Percentiles rank a stretch among this genome's conserved stretches.
Evolutionary conservation across 2,113 vertebrate species (phyloP).

Genomic region (Xenopus laevis): DNA sequence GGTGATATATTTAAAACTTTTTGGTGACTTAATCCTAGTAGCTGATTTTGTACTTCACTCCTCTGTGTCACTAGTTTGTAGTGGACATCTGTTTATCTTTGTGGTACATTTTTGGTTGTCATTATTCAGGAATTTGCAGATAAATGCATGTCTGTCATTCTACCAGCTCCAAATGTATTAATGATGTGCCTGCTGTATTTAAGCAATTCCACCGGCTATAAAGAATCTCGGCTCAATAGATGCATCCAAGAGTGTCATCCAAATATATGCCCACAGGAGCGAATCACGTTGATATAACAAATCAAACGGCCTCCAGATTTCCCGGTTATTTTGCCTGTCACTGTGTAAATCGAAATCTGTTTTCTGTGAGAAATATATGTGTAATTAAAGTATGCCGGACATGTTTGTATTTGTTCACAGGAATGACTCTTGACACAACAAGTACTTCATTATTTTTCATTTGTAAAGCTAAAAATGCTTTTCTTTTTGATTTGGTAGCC

Average conservation of each 20-base stretch:
- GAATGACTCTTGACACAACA: conserved; percentile 17
- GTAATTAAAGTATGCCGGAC: conserved; percentile 17
- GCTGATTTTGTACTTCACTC: no score
- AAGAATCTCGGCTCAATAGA: conserved; percentile 17
- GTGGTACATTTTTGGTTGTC: no score
- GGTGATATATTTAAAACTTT: no score
- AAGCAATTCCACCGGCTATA: neutral
- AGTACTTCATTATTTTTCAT: neutral
- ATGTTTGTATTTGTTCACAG: conserved; percentile 27
- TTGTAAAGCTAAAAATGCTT: no score
- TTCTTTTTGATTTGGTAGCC: no score
- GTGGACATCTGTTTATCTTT: no score
- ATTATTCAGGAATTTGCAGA: no score
- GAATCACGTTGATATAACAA: conserved; percentile 29
- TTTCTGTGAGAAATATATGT: conserved; percentile 30
- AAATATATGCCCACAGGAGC: conserved; percentile 31
- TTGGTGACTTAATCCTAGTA: no score
- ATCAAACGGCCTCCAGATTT: conserved; percentile 23
- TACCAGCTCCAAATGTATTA: no score
- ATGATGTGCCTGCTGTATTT: no score
- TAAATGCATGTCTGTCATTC: no score
- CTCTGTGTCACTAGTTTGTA: no score
- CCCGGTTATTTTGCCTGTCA: conserved; percentile 30
- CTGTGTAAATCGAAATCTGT: conserved; percentile 37
- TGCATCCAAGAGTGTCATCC: conserved; percentile 19